Base-by-base conservation (phyloP, 2,113 vertebrate species). In the Serinus canaria region DNA sequence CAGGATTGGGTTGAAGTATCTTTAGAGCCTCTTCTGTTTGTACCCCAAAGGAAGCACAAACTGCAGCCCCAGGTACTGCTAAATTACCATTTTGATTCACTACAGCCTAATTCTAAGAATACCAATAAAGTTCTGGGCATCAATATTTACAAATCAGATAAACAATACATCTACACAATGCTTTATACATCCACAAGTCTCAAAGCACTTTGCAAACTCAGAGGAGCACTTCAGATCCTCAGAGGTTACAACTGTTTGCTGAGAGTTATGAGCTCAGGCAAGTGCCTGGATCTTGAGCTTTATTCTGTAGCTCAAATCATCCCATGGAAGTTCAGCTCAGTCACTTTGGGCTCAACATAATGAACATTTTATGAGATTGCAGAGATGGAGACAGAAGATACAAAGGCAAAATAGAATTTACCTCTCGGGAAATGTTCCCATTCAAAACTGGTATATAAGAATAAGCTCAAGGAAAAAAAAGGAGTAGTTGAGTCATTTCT, bases 71-170 rank as follows among this genome's bases (percentile, higher is more conserved):
- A 35, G 4, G 31, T 37, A 15, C 30, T 37, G 41, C 47, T 79
- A 25, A 75, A 52, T 43, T 12, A 63, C 39, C 18, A 17, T 33
- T 77, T 39, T 28, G 33, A 63, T 60, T 67, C 56, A 60, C 33
- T 49, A 27, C 64, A 75, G 52, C 30, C 47, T 41, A 52, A 75
- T 72, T 59, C 73, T 66, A 80, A 76, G 39, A 80, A 73, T 8
- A 74, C 9, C 21, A n/a, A 33, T 0, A 0, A 8, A 24, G 17
- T 43, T 81, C 33, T 44, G 4, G 81, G 35, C 87, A 83, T 64
- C 63, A 82, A n/a, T 73, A 75, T 96, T 91, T 82, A 79, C 66
- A 87, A 85, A 84, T 39, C 90, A 90, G 77, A 79, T 41, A 87
- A 94, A 81, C 83, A 89, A 49, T 33, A 67, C 27, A 53, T 49